Base-by-base conservation (phyloP, 2,888 invertebrate species). In the Diplazon laetatorius region DNA sequence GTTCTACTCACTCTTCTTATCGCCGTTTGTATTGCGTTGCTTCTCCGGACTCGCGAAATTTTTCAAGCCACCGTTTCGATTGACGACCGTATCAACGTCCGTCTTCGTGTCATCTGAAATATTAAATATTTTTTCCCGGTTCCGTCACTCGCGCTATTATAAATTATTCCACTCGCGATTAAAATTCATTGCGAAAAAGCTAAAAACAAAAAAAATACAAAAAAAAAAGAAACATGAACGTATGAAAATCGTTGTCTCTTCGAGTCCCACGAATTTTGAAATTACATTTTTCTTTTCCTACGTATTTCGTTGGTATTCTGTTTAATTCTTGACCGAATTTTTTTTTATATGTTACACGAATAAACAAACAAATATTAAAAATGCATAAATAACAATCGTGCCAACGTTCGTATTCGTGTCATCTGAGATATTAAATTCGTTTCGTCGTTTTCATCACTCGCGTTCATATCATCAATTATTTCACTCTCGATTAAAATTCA, bases 21-120 rank as follows among this genome's bases (percentile, higher is more conserved):
- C 80, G 42, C 66, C 76, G 71, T 69, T 71, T 68, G 72, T 66
- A 14, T 62, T 66, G 57, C 68, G 22, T 14, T 76, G 73, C 70
- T 80, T 76, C 48, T 50, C 79, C 48, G 39, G 66, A 59, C 35
- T 79, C 37, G 62, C 12, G 42, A 59, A 69, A 59, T 59, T 74
- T 76, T 86, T 89, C 75, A 87, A 76, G 63, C 84, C 85, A 69
- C 90, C 90, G 86, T 90, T 90, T 62, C 88, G 87, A 80, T 82
- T 86, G 76, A 79, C 82, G 83, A 88, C 86, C 68, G 42, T 69
- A 46, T 81, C 86, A 60, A 82, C 80, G 20, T 86, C 86, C 63
- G 82, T 81, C 75, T 85, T 89, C 78, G 87, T 84, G 83, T 89
- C 89, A 90, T 89, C 90, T 90, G 85, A 68, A 89, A 70, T 10